phyloP scores from a whole-genome alignment of 2,888 invertebrate genomes.

The Cosmia trapezina region DNA sequence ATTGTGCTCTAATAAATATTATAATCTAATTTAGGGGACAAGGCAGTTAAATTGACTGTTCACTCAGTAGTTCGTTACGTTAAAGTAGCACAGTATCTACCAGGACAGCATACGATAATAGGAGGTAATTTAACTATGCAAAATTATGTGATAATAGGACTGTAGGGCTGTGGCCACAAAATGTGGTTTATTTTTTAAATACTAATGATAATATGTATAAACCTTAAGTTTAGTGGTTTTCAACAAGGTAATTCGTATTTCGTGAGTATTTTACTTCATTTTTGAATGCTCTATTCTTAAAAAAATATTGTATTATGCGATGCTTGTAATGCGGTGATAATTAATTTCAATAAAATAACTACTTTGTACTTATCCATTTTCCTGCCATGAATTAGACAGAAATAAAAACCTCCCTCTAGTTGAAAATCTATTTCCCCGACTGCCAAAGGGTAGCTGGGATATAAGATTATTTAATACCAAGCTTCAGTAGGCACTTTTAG shows the following conservation, averaged over 20 bases:
- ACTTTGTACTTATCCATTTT: neutral
- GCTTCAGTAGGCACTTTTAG: constrained; percentile 20
- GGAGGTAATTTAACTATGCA: neutral
- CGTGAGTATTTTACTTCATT: neutral
- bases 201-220: neutral
- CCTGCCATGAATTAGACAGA: neutral
- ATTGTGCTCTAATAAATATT: neutral
- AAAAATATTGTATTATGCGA: neutral
- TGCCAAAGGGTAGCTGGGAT: neutral
- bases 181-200: neutral
- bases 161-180: neutral
- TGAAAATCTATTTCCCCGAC: neutral
- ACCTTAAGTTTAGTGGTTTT: neutral
- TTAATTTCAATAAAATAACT: neutral
- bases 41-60: neutral
- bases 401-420: neutral
- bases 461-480: constrained; percentile 22
- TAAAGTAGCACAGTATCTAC: neutral
- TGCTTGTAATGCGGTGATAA: neutral
- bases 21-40: neutral
- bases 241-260: neutral
- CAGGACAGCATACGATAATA: neutral
- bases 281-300: neutral
- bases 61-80: neutral
- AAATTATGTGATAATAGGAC: no score